A percentile compares a stretch with the other conserved stretches of the same genome.
Evolutionary conservation across 2,797 vertebrate species (phyloP).

Genomic region (Otolemur crassicaudatus): DNA sequence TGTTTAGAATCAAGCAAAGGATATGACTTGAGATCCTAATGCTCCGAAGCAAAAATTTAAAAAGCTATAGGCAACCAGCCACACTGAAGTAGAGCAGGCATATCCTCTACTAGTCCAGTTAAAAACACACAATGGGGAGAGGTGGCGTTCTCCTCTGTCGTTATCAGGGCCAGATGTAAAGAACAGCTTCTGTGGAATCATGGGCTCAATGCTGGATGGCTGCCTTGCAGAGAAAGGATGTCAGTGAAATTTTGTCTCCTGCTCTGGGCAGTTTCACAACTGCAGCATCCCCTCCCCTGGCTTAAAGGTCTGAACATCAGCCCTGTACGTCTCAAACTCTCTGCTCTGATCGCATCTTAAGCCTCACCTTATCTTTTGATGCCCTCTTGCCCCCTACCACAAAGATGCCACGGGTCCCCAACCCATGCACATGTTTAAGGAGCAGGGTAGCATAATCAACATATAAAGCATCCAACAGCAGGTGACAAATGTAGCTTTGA

Average conservation of each 20-base stretch:
- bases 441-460: background rate
- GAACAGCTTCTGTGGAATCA: background rate
- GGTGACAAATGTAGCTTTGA: background rate
- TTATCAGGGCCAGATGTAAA: background rate
- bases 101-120: background rate
- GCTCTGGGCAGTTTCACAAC: background rate
- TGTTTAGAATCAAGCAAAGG: background rate
- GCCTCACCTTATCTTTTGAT: background rate
- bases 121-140: background rate
- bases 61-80: background rate
- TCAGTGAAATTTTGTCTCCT: background rate
- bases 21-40: background rate
- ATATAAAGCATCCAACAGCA: background rate
- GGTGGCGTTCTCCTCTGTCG: background rate
- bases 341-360: background rate
- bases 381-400: background rate
- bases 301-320: background rate
- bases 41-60: background rate
- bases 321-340: too few species aligned
- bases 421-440: background rate
- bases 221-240: background rate
- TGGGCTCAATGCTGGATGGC: fast-evolving
- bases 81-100: background rate
- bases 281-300: background rate
- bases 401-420: background rate